Evolutionary conservation across 2,888 invertebrate species (phyloP).

Genomic region (Chromoteleia sp.): DNA sequence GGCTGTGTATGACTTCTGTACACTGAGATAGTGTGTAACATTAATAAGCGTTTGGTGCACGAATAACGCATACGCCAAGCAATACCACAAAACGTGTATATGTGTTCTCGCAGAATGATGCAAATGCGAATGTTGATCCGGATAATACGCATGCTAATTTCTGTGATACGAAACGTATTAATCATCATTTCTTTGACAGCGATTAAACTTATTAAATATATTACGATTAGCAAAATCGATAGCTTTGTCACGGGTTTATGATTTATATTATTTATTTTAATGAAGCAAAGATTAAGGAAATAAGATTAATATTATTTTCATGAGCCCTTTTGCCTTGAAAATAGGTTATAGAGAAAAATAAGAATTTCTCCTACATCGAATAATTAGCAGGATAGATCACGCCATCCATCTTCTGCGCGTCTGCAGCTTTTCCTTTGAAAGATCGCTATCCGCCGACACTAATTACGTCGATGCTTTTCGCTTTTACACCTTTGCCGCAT

Average conservation of each 20-base stretch:
- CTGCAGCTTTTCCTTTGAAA: constrained; percentile 68
- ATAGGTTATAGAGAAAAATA: constrained; percentile 57
- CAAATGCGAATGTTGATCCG: constrained; percentile 46
- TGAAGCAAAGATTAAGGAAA: constrained; percentile 4
- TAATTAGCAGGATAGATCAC: constrained; percentile 66
- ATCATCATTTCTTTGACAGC: neutral
- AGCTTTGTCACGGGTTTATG: neutral
- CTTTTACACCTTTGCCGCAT: constrained; percentile 68
- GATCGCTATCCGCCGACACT: constrained; percentile 70
- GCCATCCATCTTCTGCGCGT: constrained; percentile 68
- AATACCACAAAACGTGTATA: constrained; percentile 50
- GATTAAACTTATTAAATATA: neutral
- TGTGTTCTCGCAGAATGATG: constrained; percentile 35
- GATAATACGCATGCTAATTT: constrained; percentile 44
- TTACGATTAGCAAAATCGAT: neutral
- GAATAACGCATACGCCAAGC: constrained; percentile 44
- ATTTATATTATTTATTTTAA: neutral
- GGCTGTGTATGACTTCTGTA: constrained; percentile 62
- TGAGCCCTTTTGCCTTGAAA: constrained; percentile 37
- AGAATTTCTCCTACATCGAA: constrained; percentile 67
- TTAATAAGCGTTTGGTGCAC: constrained; percentile 67
- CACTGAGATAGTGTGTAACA: constrained; percentile 68
- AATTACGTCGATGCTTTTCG: constrained; percentile 71
- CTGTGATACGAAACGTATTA: constrained; percentile 9
- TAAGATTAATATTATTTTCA: constrained; percentile 58